Percentiles rank a stretch among this genome's conserved stretches.
Conservation (phyloP, 2,113 vertebrate species). For the Sebastes schlegelii region DNA sequence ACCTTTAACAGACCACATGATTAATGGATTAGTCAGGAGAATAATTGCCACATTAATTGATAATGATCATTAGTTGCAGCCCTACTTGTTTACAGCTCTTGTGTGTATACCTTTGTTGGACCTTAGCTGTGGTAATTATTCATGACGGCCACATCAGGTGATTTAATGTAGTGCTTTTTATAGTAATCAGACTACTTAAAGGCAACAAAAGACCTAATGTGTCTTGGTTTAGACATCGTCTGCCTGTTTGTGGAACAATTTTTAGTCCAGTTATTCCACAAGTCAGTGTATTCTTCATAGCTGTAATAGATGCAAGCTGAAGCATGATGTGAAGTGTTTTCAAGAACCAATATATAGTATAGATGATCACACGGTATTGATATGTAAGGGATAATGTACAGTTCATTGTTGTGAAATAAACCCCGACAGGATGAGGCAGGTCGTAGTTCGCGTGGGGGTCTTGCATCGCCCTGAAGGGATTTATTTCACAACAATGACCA, state of each 20-base stretch:
- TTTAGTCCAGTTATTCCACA: not conserved
- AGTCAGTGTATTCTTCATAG: not conserved
- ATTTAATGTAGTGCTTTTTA: not conserved
- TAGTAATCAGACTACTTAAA: not conserved
- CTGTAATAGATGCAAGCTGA: not conserved
- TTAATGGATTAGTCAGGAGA: not conserved
- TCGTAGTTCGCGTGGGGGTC: too few species aligned
- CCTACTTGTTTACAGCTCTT: not conserved
- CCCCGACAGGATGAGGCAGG: too few species aligned
- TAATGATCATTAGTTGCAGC: not conserved
- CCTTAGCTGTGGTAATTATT: constrained; percentile 8
- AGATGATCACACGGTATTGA: not conserved
- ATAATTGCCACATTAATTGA: not conserved
- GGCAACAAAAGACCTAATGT: not conserved
- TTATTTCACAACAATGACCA: too few species aligned
- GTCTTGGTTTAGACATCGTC: not conserved
- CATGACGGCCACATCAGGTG: not conserved
- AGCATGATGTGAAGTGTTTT: not conserved
- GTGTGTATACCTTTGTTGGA: not conserved
- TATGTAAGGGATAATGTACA: too few species aligned
- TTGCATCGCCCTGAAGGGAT: too few species aligned
- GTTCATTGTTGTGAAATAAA: too few species aligned
- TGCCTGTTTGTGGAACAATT: not conserved
- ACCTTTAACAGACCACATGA: not conserved
- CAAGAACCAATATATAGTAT: not conserved